A percentile compares a stretch with the other conserved stretches of the same genome.
Conservation (phyloP, 2,888 invertebrate species). For the Drosophila tanythrix region DNA sequence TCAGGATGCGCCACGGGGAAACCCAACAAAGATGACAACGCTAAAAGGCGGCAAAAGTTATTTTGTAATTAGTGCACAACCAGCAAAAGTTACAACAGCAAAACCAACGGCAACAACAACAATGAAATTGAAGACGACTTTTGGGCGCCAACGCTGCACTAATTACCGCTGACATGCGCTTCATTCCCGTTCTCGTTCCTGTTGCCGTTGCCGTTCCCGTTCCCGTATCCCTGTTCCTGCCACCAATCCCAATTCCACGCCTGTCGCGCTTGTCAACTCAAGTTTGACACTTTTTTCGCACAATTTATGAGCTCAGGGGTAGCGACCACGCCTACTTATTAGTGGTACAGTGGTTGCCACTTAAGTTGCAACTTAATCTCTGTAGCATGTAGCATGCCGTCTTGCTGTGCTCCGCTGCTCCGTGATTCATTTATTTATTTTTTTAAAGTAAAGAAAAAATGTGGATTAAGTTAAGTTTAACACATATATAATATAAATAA, state of each 20-base stretch:
- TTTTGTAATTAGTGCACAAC: conserved; percentile 76
- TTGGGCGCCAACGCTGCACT: conserved; percentile 67
- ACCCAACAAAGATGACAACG: conserved; percentile 72
- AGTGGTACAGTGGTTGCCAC: conserved; percentile 41
- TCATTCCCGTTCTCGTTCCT: background rate
- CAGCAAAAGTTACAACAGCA: conserved; percentile 39
- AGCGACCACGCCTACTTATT: conserved; percentile 17
- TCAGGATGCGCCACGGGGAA: conserved; percentile 64
- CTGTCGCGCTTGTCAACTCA: conserved; percentile 69
- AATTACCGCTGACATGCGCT: conserved; percentile 72
- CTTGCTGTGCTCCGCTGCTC: background rate
- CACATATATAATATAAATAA: no score
- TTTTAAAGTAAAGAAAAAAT: background rate
- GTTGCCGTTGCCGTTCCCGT: background rate
- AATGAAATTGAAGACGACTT: conserved; percentile 75
- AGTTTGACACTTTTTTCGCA: conserved; percentile 77
- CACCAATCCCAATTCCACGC: conserved; percentile 2
- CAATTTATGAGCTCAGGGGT: conserved; percentile 67
- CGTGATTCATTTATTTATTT: background rate
- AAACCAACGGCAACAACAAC: conserved; percentile 30
- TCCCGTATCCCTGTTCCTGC: background rate
- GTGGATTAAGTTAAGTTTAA: no score
- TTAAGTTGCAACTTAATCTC: background rate
- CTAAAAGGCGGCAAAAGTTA: conserved; percentile 66
- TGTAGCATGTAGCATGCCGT: no score